phyloP scores from a whole-genome alignment of 2,797 vertebrate species.

The Poecilia wingei region DNA sequence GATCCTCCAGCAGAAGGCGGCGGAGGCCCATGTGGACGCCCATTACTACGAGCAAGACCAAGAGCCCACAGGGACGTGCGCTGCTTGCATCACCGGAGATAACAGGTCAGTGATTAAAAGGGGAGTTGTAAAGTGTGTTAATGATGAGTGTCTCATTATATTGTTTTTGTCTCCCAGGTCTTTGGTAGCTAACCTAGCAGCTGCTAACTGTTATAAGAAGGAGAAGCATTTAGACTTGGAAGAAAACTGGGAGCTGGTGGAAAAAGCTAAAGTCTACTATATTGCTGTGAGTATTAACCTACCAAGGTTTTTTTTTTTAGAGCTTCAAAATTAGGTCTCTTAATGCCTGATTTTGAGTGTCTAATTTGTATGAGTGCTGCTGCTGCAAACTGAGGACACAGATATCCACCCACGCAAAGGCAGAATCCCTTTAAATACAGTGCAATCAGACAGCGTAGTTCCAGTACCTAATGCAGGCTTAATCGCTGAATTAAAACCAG shows the following conservation, averaged over 20 bases:
- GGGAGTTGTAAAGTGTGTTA: background rate
- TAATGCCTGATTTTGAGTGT: background rate
- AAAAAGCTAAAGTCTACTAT: constrained; percentile 95
- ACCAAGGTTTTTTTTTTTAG: background rate
- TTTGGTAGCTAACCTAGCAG: constrained; percentile 94
- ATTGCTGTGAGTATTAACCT: constrained; percentile 90
- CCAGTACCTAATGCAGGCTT: background rate
- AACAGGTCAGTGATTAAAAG: constrained; percentile 83
- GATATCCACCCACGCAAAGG: background rate
- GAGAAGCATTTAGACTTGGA: constrained; percentile 96
- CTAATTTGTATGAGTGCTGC: constrained; percentile 1
- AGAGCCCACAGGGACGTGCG: constrained; percentile 94
- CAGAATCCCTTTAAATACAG: background rate
- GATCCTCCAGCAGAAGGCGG: constrained; percentile 93
- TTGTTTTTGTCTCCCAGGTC: constrained; percentile 82
- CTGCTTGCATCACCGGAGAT: constrained; percentile 93
- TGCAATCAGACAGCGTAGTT: background rate
- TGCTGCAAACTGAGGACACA: background rate
- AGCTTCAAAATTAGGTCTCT: background rate
- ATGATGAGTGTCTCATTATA: background rate
- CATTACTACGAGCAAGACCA: constrained; percentile 94
- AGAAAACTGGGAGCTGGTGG: constrained; percentile 96
- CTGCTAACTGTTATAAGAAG: constrained; percentile 98
- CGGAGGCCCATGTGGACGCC: constrained; percentile 92
- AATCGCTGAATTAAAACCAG: background rate